Conservation (phyloP, 1,140 invertebrate species). For the Lepidostoma basale region DNA sequence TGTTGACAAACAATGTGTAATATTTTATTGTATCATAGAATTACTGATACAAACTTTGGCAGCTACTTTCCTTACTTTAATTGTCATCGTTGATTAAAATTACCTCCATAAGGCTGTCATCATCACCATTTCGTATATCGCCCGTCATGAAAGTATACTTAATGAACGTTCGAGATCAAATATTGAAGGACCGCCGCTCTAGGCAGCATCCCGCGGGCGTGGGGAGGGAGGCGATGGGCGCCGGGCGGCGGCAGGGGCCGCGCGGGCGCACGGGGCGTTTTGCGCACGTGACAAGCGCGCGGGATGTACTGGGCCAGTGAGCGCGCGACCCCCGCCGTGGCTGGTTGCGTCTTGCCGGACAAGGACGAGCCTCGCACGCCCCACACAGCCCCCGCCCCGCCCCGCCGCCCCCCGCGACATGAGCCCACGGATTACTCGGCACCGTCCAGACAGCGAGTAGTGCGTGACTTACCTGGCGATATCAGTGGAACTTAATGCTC, state of each 20-base stretch:
- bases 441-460: neutral
- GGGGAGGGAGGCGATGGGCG: neutral
- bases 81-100: too few species aligned
- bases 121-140: neutral
- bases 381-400: neutral
- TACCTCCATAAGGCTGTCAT: too few species aligned
- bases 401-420: neutral
- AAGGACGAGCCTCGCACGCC: slow-evolving; percentile 14
- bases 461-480: slow-evolving; percentile 4
- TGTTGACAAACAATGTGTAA: too few species aligned
- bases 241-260: neutral
- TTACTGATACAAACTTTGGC: too few species aligned
- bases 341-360: slow-evolving; percentile 33
- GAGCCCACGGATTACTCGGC: slow-evolving; percentile 6
- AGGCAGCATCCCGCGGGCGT: slow-evolving; percentile 8
- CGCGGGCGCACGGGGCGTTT: slow-evolving; percentile 20
- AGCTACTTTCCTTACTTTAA: too few species aligned
- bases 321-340: slow-evolving; percentile 42
- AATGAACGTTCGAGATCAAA: slow-evolving; percentile 18
- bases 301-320: slow-evolving; percentile 38
- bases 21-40: too few species aligned
- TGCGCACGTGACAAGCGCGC: slow-evolving; percentile 24
- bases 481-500: slow-evolving; percentile 1
- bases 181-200: slow-evolving; percentile 14
- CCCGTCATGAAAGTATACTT: slow-evolving; percentile 1